A percentile compares a stretch with the other conserved stretches of the same genome.
These are phyloP conservation scores for Leucania comma DNA, from an alignment of 2,888 invertebrate genomes.

Conservation along the genomic window DNA sequence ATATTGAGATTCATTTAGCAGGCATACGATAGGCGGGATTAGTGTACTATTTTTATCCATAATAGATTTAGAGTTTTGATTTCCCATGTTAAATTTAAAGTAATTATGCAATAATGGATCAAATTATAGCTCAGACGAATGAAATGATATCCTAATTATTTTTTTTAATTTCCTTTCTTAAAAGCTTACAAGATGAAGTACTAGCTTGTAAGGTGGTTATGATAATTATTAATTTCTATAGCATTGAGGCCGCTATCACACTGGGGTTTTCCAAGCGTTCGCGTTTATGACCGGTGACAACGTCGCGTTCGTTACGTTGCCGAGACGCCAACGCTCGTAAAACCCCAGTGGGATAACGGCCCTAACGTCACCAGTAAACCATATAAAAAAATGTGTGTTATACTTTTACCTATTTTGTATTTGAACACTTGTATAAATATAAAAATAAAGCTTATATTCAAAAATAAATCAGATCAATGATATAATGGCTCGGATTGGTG, in stretches of 20 bases:
- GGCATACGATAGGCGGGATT: conserved; percentile 56
- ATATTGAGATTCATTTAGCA: conserved; percentile 59
- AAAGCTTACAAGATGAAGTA: neutral
- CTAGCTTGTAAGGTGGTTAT: no score
- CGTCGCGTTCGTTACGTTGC: no score
- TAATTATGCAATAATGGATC: conserved; percentile 3
- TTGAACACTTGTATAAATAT: conserved; percentile 62
- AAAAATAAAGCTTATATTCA: conserved; percentile 61
- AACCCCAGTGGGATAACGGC: no score
- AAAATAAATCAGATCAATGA: conserved; percentile 68
- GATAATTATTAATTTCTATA: conserved; percentile 4
- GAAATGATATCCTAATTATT: conserved; percentile 6
- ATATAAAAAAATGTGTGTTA: conserved; percentile 38
- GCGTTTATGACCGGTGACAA: no score
- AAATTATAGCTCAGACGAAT: conserved; percentile 3
- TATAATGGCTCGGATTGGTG: conserved; percentile 88
- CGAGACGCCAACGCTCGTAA: no score
- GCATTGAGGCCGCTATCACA: no score
- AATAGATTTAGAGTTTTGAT: conserved; percentile 5
- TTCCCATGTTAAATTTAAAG: neutral
- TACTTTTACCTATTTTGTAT: conserved; percentile 35
- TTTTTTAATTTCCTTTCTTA: neutral
- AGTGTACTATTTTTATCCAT: conserved; percentile 30
- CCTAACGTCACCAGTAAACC: conserved; percentile 23
- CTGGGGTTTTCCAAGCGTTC: no score